These are phyloP conservation scores for Aromia moschata DNA, from an alignment of 2,888 invertebrate species.

Conservation along the genomic window DNA sequence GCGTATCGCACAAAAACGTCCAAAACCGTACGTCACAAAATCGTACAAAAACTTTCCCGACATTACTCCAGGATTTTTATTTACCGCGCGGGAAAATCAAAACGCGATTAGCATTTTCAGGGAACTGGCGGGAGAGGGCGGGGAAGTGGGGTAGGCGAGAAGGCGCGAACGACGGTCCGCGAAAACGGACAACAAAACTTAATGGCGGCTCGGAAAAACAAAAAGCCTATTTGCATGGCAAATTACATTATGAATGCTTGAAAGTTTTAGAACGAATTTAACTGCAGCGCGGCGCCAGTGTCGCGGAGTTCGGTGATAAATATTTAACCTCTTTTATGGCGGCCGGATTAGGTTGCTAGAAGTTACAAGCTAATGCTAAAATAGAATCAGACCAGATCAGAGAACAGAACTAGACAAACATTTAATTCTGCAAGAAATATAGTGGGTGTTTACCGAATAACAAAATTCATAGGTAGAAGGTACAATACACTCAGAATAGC, in stretches of 20 bases:
- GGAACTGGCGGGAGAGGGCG: neutral
- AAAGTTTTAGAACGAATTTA: conserved; percentile 16
- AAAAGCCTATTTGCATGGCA: conserved; percentile 34
- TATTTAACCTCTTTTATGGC: conserved; percentile 25
- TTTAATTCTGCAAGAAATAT: no score
- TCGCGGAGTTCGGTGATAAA: conserved; percentile 3
- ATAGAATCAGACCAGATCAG: no score
- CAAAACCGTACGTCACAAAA: no score
- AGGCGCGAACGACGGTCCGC: conserved; percentile 16
- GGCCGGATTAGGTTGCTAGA: no score
- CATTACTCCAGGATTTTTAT: conserved; percentile 29
- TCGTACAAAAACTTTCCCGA: conserved; percentile 43
- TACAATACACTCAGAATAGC: no score
- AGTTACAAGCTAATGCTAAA: no score
- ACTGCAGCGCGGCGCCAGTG: neutral
- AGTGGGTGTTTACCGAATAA: no score
- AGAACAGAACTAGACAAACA: no score
- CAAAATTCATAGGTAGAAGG: no score
- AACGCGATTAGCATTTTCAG: conserved; percentile 38
- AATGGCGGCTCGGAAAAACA: conserved; percentile 31
- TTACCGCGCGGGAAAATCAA: conserved; percentile 35
- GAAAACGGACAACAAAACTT: conserved; percentile 22
- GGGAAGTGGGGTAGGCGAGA: no score
- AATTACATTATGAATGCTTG: conserved; percentile 20
- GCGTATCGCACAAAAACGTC: no score